Evolutionary conservation across 2,797 vertebrate species (phyloP).

Genomic region (Hirundo rustica): DNA sequence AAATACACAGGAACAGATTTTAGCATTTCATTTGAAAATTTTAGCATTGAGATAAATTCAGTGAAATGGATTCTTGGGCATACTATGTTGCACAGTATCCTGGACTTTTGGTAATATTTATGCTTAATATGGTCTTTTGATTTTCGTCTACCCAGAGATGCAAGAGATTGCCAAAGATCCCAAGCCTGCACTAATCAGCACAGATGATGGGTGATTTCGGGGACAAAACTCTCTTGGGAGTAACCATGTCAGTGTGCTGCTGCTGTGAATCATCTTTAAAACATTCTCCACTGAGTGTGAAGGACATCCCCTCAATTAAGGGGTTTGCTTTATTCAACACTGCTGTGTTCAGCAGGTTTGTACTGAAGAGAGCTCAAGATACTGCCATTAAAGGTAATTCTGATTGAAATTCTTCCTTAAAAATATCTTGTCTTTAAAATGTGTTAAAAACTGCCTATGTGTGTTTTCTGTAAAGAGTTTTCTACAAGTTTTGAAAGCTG

Average conservation of each 20-base stretch:
- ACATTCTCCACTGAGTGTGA: background rate
- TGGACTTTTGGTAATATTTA: background rate
- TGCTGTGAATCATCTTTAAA: conserved; percentile 7
- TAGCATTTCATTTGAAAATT: background rate
- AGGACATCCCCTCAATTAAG: background rate
- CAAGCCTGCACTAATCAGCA: background rate
- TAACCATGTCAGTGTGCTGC: background rate
- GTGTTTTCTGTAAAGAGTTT: background rate
- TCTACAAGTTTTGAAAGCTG: background rate
- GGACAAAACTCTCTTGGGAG: background rate
- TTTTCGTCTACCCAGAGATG: background rate
- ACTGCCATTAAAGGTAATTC: background rate
- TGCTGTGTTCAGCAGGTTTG: background rate
- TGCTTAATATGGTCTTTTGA: background rate
- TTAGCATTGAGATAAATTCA: background rate
- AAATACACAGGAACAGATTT: background rate
- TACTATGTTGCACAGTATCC: background rate
- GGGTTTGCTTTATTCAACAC: background rate
- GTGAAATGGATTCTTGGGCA: background rate
- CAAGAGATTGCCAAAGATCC: background rate
- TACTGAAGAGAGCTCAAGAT: background rate
- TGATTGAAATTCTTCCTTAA: background rate
- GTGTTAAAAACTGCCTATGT: background rate
- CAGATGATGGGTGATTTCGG: background rate
- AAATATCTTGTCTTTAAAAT: background rate